phyloP scores from a whole-genome alignment of 2,113 vertebrate species.

The Fregata magnificens region DNA sequence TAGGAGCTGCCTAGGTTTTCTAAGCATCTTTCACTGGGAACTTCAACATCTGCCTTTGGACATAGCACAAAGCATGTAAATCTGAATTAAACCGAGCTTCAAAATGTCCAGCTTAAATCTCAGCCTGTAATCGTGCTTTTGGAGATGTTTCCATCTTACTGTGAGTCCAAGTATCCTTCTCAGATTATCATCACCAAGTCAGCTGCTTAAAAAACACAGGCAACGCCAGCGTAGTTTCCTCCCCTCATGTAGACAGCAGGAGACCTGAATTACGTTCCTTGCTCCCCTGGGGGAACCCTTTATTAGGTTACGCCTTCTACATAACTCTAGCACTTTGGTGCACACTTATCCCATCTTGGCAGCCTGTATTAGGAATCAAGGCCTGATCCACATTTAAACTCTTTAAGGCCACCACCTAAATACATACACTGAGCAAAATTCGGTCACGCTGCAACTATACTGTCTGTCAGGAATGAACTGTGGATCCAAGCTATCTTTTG shows the following conservation, averaged over 20 bases:
- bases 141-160: neutral
- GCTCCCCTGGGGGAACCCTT: neutral
- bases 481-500: neutral
- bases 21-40: neutral
- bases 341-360: no score
- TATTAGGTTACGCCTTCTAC: neutral
- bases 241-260: no score
- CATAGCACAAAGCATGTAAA: neutral
- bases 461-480: neutral
- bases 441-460: neutral
- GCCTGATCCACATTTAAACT: neutral
- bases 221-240: rapidly evolving
- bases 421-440: rapidly evolving
- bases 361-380: neutral
- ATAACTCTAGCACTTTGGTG: neutral
- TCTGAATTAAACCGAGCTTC: neutral
- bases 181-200: neutral
- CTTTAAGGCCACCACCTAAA: neutral
- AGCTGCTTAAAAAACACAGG: neutral
- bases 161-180: neutral
- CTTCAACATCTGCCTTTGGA: neutral
- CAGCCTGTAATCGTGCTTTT: neutral
- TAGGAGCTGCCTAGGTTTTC: neutral
- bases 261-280: rapidly evolving
- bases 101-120: neutral